Conservation (phyloP, 2,797 vertebrate species). For the Phrynocephalus vlangalii region DNA sequence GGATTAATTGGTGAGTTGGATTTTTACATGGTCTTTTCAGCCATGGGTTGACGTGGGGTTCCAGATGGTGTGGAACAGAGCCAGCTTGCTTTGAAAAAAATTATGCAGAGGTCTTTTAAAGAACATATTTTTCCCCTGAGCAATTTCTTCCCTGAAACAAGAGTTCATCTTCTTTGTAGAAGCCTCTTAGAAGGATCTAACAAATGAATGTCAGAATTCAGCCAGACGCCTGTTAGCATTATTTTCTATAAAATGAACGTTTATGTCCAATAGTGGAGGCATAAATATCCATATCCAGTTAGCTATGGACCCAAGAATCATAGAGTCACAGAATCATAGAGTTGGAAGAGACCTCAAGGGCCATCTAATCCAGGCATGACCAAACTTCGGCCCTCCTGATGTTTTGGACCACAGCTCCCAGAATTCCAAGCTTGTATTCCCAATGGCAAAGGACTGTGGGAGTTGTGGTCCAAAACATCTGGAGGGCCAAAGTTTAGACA, state of each 20-base stretch:
- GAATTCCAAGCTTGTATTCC: no score
- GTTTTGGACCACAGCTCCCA: no score
- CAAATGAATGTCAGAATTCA: slow-evolving; percentile 51
- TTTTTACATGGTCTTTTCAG: not conserved
- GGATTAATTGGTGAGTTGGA: not conserved
- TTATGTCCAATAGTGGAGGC: slow-evolving; percentile 60
- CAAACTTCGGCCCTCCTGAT: no score
- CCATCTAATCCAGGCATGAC: no score
- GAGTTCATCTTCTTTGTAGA: slow-evolving; percentile 12
- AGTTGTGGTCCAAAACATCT: no score
- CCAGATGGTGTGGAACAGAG: not conserved
- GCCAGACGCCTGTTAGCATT: slow-evolving; percentile 16
- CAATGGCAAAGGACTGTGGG: no score
- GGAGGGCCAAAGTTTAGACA: no score
- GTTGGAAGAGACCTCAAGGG: no score
- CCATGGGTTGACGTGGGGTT: not conserved
- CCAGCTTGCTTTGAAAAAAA: not conserved
- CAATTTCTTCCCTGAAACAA: slow-evolving; percentile 46
- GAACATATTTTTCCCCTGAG: slow-evolving; percentile 29
- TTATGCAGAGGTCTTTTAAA: not conserved
- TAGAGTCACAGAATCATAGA: no score
- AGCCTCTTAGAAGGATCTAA: slow-evolving; percentile 24
- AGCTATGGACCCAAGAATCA: slow-evolving; percentile 57
- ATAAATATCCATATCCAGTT: slow-evolving; percentile 37
- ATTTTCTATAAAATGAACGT: slow-evolving; percentile 46